phyloP scores from a whole-genome alignment of 2,797 vertebrate genomes.

The Manis javanica region DNA sequence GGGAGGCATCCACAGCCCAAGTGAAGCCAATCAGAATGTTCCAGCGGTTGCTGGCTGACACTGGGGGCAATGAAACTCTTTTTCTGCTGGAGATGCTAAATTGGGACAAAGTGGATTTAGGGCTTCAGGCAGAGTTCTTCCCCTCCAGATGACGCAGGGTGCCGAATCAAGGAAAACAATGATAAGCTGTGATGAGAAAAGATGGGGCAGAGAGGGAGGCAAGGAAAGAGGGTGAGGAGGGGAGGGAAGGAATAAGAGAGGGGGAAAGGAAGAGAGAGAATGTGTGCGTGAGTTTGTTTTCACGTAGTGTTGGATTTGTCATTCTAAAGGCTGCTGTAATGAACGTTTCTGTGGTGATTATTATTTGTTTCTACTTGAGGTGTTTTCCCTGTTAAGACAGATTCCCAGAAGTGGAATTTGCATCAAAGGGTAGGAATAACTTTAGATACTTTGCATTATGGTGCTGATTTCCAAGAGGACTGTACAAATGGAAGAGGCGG shows the following conservation, averaged over 20 bases:
- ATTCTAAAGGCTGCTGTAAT: background rate
- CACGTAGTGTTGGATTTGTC: background rate
- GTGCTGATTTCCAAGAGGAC: background rate
- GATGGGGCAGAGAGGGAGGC: no score
- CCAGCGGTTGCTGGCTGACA: background rate
- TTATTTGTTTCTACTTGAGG: background rate
- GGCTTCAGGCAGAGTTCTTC: background rate
- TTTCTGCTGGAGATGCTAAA: background rate
- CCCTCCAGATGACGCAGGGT: background rate
- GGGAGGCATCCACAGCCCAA: background rate
- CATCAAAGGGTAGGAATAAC: background rate
- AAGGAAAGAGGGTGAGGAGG: no score
- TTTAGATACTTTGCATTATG: background rate
- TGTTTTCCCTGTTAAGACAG: background rate
- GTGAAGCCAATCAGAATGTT: background rate
- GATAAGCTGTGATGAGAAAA: background rate
- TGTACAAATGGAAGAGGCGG: background rate
- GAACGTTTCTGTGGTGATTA: background rate
- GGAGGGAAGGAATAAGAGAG: no score
- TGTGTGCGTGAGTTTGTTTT: background rate
- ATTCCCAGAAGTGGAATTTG: background rate
- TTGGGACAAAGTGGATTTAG: background rate
- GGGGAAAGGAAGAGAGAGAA: accelerated
- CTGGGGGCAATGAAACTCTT: background rate
- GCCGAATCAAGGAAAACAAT: background rate